Conservation (phyloP, 2,888 invertebrate genomes). For the Chrysotoxum bicinctum region DNA sequence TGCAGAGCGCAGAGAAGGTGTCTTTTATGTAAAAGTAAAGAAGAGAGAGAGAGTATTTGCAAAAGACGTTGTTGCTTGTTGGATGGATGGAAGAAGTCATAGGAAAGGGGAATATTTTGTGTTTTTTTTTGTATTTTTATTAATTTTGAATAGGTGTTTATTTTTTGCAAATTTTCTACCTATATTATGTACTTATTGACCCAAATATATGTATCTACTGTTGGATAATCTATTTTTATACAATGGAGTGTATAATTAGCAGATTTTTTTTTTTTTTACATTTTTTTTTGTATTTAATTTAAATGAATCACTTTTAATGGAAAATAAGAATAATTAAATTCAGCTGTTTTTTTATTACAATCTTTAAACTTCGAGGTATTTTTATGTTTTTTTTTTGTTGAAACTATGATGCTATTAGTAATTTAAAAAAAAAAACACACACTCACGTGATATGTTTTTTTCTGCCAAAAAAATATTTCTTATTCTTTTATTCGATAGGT, state of each 20-base stretch:
- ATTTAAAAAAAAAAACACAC: background rate
- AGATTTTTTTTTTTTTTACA: background rate
- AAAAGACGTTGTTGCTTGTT: background rate
- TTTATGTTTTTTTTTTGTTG: background rate
- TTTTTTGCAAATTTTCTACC: conserved; percentile 23
- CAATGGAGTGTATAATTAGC: conserved; percentile 29
- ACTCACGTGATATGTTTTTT: background rate
- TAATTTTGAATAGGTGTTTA: conserved; percentile 28
- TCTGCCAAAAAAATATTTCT: background rate
- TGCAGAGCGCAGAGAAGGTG: background rate
- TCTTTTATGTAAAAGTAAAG: background rate
- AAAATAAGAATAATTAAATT: conserved; percentile 9
- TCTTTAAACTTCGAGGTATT: background rate
- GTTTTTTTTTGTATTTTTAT: background rate
- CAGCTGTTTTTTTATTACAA: conserved; percentile 2
- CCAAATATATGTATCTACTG: background rate
- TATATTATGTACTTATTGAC: conserved; percentile 24
- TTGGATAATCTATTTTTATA: conserved; percentile 24
- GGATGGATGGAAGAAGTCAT: background rate
- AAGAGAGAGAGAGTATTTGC: background rate
- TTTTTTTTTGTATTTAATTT: background rate
- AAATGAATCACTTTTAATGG: conserved; percentile 8
- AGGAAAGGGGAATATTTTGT: background rate
- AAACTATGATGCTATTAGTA: background rate
- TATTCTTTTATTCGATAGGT: background rate